A percentile compares a stretch with the other conserved stretches of the same genome.
Conservation (phyloP, 2,797 vertebrate species). For the Sebastes trivittatus region DNA sequence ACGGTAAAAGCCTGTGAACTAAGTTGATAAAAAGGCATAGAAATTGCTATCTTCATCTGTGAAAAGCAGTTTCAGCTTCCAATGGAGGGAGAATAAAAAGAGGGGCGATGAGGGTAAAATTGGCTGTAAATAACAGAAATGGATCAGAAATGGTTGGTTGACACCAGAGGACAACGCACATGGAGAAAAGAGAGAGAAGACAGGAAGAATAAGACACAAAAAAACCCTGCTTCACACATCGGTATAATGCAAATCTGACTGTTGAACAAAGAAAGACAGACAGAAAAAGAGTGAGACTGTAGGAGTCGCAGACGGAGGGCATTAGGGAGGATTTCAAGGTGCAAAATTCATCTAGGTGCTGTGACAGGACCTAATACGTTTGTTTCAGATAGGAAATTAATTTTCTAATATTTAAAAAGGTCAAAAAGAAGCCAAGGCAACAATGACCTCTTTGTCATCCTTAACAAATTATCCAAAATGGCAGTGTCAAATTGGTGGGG, state of each 20-base stretch:
- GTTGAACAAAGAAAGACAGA: slow-evolving; percentile 33
- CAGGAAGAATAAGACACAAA: slow-evolving; percentile 19
- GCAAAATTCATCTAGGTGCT: slow-evolving; percentile 86
- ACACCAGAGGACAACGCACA: slow-evolving; percentile 77
- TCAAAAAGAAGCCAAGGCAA: slow-evolving; percentile 90
- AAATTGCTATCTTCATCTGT: slow-evolving; percentile 38
- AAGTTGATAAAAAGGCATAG: slow-evolving; percentile 13
- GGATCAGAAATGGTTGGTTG: slow-evolving; percentile 76
- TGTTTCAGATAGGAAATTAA: slow-evolving; percentile 95
- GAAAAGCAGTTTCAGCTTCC: slow-evolving; percentile 61
- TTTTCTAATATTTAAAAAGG: slow-evolving; percentile 97
- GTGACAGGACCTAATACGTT: slow-evolving; percentile 94
- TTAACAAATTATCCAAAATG: slow-evolving; percentile 96
- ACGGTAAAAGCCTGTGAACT: slow-evolving; percentile 22
- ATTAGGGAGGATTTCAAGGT: slow-evolving; percentile 85
- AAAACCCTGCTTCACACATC: slow-evolving; percentile 11
- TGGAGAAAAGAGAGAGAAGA: slow-evolving; percentile 21
- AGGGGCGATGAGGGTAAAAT: slow-evolving; percentile 77
- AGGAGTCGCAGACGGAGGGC: slow-evolving; percentile 51
- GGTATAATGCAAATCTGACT: slow-evolving; percentile 21
- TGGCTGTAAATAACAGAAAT: slow-evolving; percentile 79
- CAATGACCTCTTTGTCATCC: slow-evolving; percentile 92
- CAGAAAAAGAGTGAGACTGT: slow-evolving; percentile 7
- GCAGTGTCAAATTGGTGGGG: slow-evolving; percentile 90
- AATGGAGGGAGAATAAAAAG: slow-evolving; percentile 55